Evolutionary conservation across 2,113 vertebrate species (phyloP), one percentile per base, ranked within the genome.

Genomic region (zebrafish (Danio rerio)): DNA sequence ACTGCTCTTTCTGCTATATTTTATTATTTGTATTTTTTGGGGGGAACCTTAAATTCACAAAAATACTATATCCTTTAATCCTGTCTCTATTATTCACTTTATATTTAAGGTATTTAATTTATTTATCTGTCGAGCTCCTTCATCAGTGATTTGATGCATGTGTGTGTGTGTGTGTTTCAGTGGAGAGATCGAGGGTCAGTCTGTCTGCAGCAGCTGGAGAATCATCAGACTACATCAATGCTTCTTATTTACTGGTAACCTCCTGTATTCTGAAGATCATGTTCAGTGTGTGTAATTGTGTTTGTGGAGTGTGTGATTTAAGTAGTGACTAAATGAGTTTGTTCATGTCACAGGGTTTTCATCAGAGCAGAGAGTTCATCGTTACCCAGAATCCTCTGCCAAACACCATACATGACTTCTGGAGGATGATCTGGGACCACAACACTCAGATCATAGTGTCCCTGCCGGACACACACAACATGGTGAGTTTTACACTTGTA

Each of bases 401-500:
- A 66, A 95, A 95, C 87, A 99, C 98, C 0, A 95, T 95, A 86
- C 95, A 94, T 66, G 97, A 99, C 89, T 98, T 99, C 91, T 99
- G 98, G 98, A 96, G 94, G 75, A 97, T 98, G 96, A 94, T 99
- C 89, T 98, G 96, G 96, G 98, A 99, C 75, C 96, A 98, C 85
- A 95, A 95, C 55, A 92, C 95, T 12, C 95, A 96, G 87, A 89
- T 96, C 15, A 94, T 98, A 50, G 93, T 99, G 75, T 92, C 95
- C 92, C 94, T 99, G 86, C 95, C 95, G 61, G 95, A 97, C 68
- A 90, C 93, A 80, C 95, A 96, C 85, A 93, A 90, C 79, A 95
- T 95, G 95, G 98, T 98, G 89, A 78, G 49, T 43, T 20, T 10
- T 13, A 49, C 18, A 52, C 75, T 9, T 52, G 49, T 11, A 52